Evolutionary conservation across 2,797 vertebrate genomes (phyloP).

Genomic region (Sorex maritimensis): DNA sequence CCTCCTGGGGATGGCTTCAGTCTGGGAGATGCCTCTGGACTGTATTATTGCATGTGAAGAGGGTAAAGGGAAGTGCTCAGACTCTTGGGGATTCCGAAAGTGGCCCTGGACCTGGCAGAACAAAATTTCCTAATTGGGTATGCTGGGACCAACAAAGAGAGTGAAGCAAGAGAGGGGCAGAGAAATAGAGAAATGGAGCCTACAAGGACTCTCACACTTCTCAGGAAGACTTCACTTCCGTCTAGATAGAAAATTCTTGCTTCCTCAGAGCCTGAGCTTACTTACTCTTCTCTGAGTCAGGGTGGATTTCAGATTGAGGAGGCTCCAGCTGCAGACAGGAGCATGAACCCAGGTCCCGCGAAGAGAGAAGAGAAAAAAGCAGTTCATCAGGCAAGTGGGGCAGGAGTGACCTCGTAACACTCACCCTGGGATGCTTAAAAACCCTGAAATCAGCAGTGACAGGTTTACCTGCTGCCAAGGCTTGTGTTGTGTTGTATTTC

Average conservation of each 20-base stretch:
- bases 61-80: constrained; percentile 75
- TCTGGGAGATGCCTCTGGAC: not conserved
- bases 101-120: constrained; percentile 81
- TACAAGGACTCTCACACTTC: not conserved
- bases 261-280: not conserved
- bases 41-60: not conserved
- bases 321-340: not conserved
- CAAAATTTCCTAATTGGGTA: constrained; percentile 24
- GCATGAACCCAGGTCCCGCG: not conserved
- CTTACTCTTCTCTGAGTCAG: not conserved
- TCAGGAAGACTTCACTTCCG: not conserved
- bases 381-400: not conserved
- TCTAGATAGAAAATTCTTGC: not conserved
- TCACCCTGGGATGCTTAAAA: not conserved
- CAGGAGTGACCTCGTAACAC: not conserved
- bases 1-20: not conserved
- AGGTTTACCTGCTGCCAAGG: not conserved
- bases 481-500: too few relatives aligned
- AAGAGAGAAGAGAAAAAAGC: not conserved
- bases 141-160: not conserved
- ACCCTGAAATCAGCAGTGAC: not conserved
- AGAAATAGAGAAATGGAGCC: not conserved
- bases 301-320: not conserved
- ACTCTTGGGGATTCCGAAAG: constrained; percentile 85
- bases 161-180: not conserved